Conservation (phyloP, 1,140 invertebrate species). For the Diplogasteroides magnus region DNA sequence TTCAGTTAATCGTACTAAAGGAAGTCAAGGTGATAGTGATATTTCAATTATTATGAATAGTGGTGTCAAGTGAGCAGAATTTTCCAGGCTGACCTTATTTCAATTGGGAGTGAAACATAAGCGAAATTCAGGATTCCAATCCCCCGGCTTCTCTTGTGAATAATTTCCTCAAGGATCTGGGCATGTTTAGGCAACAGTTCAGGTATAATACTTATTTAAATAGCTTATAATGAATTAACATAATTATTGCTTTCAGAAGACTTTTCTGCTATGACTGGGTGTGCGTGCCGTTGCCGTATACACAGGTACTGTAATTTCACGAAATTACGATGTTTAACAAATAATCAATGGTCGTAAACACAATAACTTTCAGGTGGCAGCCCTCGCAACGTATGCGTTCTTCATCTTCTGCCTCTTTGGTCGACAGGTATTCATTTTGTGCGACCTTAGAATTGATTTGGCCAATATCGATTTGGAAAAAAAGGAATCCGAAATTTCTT, state of each 20-base stretch:
- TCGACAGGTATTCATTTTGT: too few relatives aligned
- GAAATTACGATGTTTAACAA: background rate
- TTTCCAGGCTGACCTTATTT: background rate
- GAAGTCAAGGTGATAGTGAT: background rate
- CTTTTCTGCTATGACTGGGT: slow-evolving; percentile 32
- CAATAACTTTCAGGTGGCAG: slow-evolving; percentile 18
- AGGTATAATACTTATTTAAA: too few relatives aligned
- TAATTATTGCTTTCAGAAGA: slow-evolving; percentile 9
- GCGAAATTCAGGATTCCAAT: background rate
- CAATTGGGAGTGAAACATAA: too few relatives aligned
- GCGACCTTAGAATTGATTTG: too few relatives aligned
- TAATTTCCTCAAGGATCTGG: background rate
- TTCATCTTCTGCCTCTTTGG: slow-evolving; percentile 29
- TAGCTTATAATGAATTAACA: too few relatives aligned
- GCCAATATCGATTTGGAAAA: too few relatives aligned
- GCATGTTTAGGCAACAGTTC: too few relatives aligned
- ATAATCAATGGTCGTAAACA: background rate
- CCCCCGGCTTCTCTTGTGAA: background rate
- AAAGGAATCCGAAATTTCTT: too few relatives aligned
- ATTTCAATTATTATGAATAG: too few relatives aligned
- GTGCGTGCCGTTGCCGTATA: slow-evolving; percentile 22
- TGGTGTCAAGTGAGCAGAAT: too few relatives aligned
- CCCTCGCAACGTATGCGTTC: slow-evolving; percentile 28
- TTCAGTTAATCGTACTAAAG: background rate
- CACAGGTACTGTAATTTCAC: slow-evolving; percentile 12